Evolutionary conservation across 2,113 vertebrate species (phyloP).

Genomic region (Morphnarchus princeps): DNA sequence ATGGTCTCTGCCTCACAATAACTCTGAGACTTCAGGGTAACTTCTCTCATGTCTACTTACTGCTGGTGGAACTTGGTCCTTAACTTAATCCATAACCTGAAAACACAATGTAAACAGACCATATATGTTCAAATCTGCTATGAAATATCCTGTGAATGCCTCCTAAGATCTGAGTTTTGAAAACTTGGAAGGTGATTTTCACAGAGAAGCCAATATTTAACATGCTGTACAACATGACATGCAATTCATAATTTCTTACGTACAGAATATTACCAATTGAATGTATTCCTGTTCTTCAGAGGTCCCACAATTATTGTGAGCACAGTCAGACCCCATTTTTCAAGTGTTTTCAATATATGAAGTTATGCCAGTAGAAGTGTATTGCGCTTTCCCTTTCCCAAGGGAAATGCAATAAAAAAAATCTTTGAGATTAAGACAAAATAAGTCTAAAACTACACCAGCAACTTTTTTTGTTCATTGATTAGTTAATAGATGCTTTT

Average conservation of each 20-base stretch:
- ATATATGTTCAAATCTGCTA: not conserved
- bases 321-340: not conserved
- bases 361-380: not conserved
- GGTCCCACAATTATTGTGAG: not conserved
- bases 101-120: not conserved
- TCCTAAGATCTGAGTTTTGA: not conserved
- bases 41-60: not conserved
- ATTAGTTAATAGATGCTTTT: conserved; percentile 1
- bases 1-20: not conserved
- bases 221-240: not conserved
- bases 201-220: not conserved
- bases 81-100: not conserved
- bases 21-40: not conserved
- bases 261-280: not conserved
- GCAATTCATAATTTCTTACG: not conserved
- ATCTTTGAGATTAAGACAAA: not conserved
- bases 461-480: not conserved
- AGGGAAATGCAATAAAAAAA: not conserved
- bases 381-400: not conserved
- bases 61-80: not conserved
- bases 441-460: not conserved
- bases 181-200: not conserved
- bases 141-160: not conserved
- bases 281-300: not conserved
- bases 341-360: not conserved